Percentiles rank a stretch among this genome's conserved stretches.
Evolutionary conservation across 2,888 invertebrate genomes (phyloP).

Genomic region (Euzophera pinguis): DNA sequence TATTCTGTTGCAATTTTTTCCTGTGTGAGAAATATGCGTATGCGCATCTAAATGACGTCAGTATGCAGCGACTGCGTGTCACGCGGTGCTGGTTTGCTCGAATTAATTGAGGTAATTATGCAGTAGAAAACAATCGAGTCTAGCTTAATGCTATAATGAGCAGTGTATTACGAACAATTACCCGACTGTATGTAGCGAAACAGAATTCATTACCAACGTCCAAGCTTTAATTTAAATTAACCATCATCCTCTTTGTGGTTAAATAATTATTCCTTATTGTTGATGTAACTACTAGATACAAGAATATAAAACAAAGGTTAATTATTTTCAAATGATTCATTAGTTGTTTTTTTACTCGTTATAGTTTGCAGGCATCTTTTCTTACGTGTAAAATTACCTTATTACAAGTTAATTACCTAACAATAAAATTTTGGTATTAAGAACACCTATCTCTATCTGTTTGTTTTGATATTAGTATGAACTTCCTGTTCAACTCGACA

Average conservation of each 20-base stretch:
- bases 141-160: slow-evolving; percentile 57
- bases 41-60: slow-evolving; percentile 65
- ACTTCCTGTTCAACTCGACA: too few relatives aligned
- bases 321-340: too few relatives aligned
- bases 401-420: too few relatives aligned
- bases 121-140: slow-evolving; percentile 68
- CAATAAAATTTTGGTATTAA: too few relatives aligned
- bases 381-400: too few relatives aligned
- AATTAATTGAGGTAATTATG: slow-evolving; percentile 73
- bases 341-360: too few relatives aligned
- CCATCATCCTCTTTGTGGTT: slow-evolving; percentile 22
- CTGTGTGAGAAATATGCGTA: slow-evolving; percentile 55
- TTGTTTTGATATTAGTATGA: too few relatives aligned
- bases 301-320: neutral
- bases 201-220: slow-evolving; percentile 42
- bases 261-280: slow-evolving; percentile 20
- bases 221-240: slow-evolving; percentile 44
- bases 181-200: slow-evolving; percentile 43
- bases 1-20: slow-evolving; percentile 48
- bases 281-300: neutral
- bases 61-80: slow-evolving; percentile 47
- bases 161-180: slow-evolving; percentile 59
- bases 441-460: too few relatives aligned
- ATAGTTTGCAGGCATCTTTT: too few relatives aligned
- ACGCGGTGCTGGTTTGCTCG: slow-evolving; percentile 57